Percentiles rank a stretch among this genome's conserved stretches.
These are phyloP conservation scores for Mastigias papua DNA, from an alignment of 30 jellyfish, hydroid and myxozoan species.

Conservation along the genomic window DNA sequence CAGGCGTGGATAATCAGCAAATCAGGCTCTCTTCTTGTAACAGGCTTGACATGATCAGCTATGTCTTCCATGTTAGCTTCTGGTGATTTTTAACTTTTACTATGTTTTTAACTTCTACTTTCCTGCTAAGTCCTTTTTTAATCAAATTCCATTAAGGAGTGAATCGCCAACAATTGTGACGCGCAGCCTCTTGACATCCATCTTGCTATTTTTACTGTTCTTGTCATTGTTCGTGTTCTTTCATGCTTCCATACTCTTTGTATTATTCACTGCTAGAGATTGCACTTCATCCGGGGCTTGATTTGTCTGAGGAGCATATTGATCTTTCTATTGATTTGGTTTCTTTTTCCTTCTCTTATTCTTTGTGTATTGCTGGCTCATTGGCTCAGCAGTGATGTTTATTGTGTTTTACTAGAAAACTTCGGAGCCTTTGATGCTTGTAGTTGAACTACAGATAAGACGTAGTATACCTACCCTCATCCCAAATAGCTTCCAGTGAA, in stretches of 20 bases:
- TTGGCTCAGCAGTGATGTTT: background rate
- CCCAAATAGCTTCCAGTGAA: too few relatives aligned
- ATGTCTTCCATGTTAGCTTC: background rate
- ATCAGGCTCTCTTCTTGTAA: slow-evolving; percentile 8
- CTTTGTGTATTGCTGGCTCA: background rate
- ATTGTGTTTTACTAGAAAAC: too few relatives aligned
- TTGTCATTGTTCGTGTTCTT: background rate
- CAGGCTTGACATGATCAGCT: background rate
- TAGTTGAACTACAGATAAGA: too few relatives aligned
- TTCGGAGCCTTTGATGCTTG: too few relatives aligned
- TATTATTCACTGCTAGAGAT: background rate
- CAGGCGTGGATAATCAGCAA: slow-evolving; percentile 14
- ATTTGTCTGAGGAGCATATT: background rate
- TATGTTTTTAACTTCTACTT: too few relatives aligned
- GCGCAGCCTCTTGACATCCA: background rate
- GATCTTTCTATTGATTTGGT: background rate
- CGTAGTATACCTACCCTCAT: too few relatives aligned
- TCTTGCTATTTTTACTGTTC: background rate
- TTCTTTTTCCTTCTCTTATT: background rate
- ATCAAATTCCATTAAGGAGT: background rate
- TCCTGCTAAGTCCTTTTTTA: background rate
- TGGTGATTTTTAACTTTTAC: background rate
- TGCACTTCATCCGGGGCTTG: background rate
- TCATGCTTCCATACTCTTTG: background rate
- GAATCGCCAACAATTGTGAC: background rate